phyloP scores from a whole-genome alignment of 2,113 vertebrate genomes.

The Vulpes lagopus region DNA sequence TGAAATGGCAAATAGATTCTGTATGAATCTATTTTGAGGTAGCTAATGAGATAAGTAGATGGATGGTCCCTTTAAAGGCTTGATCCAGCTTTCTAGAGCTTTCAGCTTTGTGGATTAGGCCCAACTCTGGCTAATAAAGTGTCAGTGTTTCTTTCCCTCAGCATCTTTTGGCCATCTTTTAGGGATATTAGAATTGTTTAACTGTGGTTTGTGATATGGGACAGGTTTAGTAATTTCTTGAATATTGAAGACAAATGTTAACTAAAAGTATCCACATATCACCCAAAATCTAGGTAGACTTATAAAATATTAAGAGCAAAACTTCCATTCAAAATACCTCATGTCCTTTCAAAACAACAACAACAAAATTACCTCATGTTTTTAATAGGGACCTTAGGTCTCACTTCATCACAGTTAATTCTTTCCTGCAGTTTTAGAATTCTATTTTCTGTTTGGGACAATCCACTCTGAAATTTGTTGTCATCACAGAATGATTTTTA shows the following conservation, averaged over 20 bases:
- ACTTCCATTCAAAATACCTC: not conserved
- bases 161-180: not conserved
- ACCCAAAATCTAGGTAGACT: not conserved
- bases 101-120: not conserved
- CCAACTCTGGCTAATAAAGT: not conserved
- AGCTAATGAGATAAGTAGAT: not conserved
- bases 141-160: not conserved
- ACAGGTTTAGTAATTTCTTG: not conserved
- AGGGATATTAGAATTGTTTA: not conserved
- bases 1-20: not conserved
- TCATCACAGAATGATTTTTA: not conserved
- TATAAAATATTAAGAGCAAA: not conserved
- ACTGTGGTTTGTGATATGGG: not conserved
- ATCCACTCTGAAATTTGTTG: not conserved
- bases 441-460: not conserved
- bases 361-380: not conserved
- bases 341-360: no score
- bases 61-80: not conserved
- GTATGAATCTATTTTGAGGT: not conserved
- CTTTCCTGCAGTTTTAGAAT: not conserved
- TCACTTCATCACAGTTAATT: not conserved
- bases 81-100: not conserved
- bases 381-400: not conserved
- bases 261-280: not conserved
- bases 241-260: not conserved